Evolutionary conservation across 2,888 invertebrate species (phyloP).

Genomic region (Agrenia bidenticulata): DNA sequence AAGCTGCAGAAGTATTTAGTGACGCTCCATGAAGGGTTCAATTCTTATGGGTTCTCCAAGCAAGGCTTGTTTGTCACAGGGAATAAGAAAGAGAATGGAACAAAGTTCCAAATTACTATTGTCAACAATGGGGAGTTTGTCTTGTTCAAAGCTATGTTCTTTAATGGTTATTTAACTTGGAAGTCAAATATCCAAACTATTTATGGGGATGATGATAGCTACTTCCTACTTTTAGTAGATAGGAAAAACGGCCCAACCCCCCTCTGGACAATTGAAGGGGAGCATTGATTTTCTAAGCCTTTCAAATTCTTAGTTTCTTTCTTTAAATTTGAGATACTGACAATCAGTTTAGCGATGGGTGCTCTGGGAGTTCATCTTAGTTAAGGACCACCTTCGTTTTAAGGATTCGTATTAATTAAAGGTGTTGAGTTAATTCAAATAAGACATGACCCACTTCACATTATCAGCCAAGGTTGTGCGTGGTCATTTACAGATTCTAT

Average conservation of each 20-base stretch:
- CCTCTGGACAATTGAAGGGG: slow-evolving; percentile 36
- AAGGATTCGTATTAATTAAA: too few relatives aligned
- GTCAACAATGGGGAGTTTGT: slow-evolving; percentile 36
- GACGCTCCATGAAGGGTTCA: slow-evolving; percentile 43
- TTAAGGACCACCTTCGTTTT: too few relatives aligned
- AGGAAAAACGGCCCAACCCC: slow-evolving; percentile 42
- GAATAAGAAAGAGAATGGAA: slow-evolving; percentile 40
- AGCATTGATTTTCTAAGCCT: neutral
- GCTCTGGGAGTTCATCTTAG: too few relatives aligned
- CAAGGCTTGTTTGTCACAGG: slow-evolving; percentile 39
- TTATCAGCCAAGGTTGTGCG: too few relatives aligned
- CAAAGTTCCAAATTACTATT: slow-evolving; percentile 35
- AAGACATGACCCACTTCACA: too few relatives aligned
- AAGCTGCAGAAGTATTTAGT: slow-evolving; percentile 41
- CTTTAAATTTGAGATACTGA: too few relatives aligned
- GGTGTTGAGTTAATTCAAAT: too few relatives aligned
- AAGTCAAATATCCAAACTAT: slow-evolving; percentile 44
- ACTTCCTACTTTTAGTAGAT: slow-evolving; percentile 39
- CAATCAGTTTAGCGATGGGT: too few relatives aligned
- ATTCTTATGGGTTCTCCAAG: slow-evolving; percentile 43
- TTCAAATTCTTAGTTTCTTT: too few relatives aligned
- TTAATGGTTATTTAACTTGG: slow-evolving; percentile 29
- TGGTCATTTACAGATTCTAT: too few relatives aligned
- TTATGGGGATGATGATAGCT: slow-evolving; percentile 44
- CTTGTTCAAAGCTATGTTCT: slow-evolving; percentile 33